These are phyloP conservation scores for Tretioscincus oriximinensis DNA, from an alignment of 2,113 vertebrate species.

Conservation along the genomic window DNA sequence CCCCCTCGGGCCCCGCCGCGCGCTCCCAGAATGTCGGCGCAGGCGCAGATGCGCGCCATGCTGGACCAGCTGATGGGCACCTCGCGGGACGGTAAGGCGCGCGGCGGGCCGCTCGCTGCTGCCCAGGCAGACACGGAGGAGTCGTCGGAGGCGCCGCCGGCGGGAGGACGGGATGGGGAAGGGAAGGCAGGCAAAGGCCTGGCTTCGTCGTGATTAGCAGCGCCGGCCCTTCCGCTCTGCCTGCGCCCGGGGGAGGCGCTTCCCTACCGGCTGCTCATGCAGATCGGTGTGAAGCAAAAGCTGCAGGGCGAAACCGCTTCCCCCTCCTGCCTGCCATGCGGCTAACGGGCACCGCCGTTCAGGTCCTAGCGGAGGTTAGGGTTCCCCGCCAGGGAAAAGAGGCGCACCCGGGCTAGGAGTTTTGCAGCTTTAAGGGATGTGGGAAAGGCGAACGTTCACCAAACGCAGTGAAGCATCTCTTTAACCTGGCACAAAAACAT, in stretches of 20 bases:
- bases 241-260: background rate
- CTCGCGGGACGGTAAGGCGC: slow-evolving; percentile 94
- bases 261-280: too few relatives aligned
- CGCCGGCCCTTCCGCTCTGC: background rate
- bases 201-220: slow-evolving; percentile 56
- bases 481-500: too few relatives aligned
- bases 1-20: slow-evolving; percentile 1
- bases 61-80: slow-evolving; percentile 99
- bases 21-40: slow-evolving; percentile 88
- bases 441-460: too few relatives aligned
- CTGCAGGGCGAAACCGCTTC: too few relatives aligned
- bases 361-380: too few relatives aligned
- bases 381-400: too few relatives aligned
- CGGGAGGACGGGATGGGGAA: slow-evolving; percentile 11
- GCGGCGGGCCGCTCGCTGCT: background rate
- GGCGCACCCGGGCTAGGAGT: too few relatives aligned
- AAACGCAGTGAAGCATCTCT: too few relatives aligned
- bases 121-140: slow-evolving; percentile 32
- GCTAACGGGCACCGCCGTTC: too few relatives aligned
- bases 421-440: too few relatives aligned
- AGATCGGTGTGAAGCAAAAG: too few relatives aligned
- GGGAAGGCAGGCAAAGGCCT: slow-evolving; percentile 33
- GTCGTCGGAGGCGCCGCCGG: slow-evolving; percentile 33
- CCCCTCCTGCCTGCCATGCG: too few relatives aligned
- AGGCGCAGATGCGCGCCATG: slow-evolving; percentile 98